phyloP scores from a whole-genome alignment of 2,888 invertebrate genomes.

The Entomobrya proxima region DNA sequence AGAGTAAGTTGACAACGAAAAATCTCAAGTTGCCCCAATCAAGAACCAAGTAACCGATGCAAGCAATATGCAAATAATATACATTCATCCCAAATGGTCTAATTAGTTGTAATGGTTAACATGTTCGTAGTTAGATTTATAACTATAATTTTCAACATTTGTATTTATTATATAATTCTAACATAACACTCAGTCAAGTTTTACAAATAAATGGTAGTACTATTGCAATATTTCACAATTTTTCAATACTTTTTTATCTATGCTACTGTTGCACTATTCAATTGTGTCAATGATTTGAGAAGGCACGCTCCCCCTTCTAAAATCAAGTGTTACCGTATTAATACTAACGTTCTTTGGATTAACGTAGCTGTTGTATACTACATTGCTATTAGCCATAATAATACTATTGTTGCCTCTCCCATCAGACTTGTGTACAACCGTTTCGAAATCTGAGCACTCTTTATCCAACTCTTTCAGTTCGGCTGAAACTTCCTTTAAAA shows the following conservation, averaged over 20 bases:
- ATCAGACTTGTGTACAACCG: constrained; percentile 27
- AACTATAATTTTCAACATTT: too few species aligned
- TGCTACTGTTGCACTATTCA: constrained; percentile 24
- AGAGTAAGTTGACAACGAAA: too few species aligned
- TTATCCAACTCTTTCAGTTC: constrained; percentile 66
- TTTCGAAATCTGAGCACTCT: constrained; percentile 60
- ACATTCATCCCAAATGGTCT: too few species aligned
- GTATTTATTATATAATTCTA: too few species aligned
- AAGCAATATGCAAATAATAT: too few species aligned
- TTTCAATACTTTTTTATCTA: background rate
- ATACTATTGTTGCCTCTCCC: background rate
- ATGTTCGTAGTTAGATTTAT: too few species aligned
- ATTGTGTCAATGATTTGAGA: constrained; percentile 48
- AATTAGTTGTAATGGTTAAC: too few species aligned
- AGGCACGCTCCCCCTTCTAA: constrained; percentile 49
- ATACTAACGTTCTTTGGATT: constrained; percentile 35
- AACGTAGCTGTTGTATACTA: constrained; percentile 9
- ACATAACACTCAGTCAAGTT: constrained; percentile 1
- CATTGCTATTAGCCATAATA: constrained; percentile 18
- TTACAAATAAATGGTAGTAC: background rate
- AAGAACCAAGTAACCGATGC: too few species aligned
- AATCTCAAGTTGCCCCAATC: too few species aligned
- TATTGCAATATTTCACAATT: background rate
- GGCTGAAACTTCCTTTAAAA: constrained; percentile 60
- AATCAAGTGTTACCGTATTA: constrained; percentile 37